phyloP scores from a whole-genome alignment of 2,888 invertebrate species.

The Villa cingulata region DNA sequence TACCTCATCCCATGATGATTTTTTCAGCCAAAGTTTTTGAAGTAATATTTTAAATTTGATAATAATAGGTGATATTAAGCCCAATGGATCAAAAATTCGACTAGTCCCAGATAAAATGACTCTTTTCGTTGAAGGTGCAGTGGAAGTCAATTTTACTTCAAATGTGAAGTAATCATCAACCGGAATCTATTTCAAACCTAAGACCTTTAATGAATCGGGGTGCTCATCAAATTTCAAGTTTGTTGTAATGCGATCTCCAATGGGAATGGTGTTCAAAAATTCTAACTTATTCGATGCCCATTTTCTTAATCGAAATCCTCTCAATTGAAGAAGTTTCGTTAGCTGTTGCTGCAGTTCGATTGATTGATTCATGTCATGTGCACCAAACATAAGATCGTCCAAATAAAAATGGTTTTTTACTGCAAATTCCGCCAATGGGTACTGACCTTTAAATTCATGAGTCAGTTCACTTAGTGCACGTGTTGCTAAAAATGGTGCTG shows the following conservation, averaged over 20 bases:
- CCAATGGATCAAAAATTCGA: no score
- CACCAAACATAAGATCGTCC: no score
- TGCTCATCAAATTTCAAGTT: neutral
- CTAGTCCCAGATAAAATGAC: slow-evolving; percentile 12
- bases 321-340: no score
- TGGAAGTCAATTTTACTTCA: slow-evolving; percentile 8
- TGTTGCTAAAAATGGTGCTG: no score
- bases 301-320: neutral
- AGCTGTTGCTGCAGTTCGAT: neutral
- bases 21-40: slow-evolving; percentile 16
- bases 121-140: slow-evolving; percentile 13
- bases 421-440: no score
- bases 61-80: slow-evolving; percentile 11
- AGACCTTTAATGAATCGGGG: neutral
- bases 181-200: neutral
- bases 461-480: no score
- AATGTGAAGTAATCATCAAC: neutral
- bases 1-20: slow-evolving; percentile 16
- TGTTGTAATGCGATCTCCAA: no score
- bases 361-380: neutral
- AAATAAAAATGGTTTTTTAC: no score
- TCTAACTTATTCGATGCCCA: neutral
- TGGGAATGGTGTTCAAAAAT: neutral
- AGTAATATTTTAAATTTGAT: slow-evolving; percentile 16
- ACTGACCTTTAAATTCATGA: no score